Evolutionary conservation across 1,140 invertebrate genomes (phyloP).

Genomic region (Oreohelix idahoensis): DNA sequence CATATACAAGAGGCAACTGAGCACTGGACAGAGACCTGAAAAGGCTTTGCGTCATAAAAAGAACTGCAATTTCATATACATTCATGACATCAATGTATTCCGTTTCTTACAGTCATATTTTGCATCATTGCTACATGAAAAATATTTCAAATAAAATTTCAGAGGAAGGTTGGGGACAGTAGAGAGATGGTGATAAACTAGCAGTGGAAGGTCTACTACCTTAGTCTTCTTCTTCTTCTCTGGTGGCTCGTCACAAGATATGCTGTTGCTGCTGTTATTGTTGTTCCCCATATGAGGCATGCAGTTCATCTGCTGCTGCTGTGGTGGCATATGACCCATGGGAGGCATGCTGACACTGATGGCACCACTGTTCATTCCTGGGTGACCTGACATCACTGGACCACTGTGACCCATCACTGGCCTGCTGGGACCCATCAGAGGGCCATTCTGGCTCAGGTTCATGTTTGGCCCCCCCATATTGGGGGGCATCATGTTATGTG

Average conservation of each 20-base stretch:
- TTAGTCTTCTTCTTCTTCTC: conserved; percentile 67
- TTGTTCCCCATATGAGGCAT: conserved; percentile 34
- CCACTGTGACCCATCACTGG: conserved; percentile 27
- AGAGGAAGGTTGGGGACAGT: background rate
- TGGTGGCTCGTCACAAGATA: conserved; percentile 67
- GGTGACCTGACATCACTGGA: conserved; percentile 28
- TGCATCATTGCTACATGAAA: no score
- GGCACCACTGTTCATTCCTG: conserved; percentile 29
- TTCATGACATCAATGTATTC: no score
- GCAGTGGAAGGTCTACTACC: background rate
- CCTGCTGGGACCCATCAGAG: conserved; percentile 26
- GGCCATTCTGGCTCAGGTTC: conserved; percentile 37
- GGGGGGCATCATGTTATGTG: conserved; percentile 33
- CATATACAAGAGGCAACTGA: no score
- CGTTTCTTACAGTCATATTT: no score
- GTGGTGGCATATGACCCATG: conserved; percentile 33
- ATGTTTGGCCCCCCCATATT: conserved; percentile 38
- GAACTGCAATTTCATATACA: no score
- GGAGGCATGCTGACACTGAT: conserved; percentile 36
- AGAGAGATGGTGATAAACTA: background rate
- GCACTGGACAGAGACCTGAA: no score
- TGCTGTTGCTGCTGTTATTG: conserved; percentile 38
- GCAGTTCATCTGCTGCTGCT: conserved; percentile 39
- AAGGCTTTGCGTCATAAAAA: no score
- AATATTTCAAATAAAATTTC: background rate